These are phyloP conservation scores for Serinus canaria DNA, from an alignment of 2,113 vertebrate genomes.

Conservation along the genomic window DNA sequence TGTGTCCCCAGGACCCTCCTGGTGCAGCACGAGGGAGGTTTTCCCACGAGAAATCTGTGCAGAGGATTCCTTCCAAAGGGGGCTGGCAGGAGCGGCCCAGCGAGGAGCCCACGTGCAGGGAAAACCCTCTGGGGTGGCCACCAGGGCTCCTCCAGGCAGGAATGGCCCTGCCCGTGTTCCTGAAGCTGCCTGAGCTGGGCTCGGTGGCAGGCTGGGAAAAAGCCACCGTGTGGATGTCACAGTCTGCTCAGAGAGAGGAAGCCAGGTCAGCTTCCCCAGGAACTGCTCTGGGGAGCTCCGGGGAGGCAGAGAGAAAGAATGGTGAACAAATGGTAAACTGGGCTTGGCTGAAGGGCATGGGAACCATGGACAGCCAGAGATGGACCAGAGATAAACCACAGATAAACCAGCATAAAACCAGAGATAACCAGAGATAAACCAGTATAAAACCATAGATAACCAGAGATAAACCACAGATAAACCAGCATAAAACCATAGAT, in stretches of 20 bases:
- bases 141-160: background rate
- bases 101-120: background rate
- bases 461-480: no score
- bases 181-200: background rate
- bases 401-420: no score
- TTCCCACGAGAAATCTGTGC: background rate
- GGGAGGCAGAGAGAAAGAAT: background rate
- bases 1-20: background rate
- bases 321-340: background rate
- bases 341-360: background rate
- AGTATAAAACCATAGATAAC: no score
- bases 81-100: background rate
- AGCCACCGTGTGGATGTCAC: background rate
- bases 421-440: no score
- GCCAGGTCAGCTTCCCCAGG: background rate
- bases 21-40: rapidly evolving
- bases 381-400: no score
- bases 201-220: background rate
- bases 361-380: background rate
- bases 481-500: background rate
- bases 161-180: background rate
- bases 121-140: background rate
- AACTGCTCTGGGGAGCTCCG: background rate
- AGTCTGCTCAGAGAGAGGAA: background rate
- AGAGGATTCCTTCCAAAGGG: background rate